Conservation (phyloP, 2,797 vertebrate genomes). For the Esox lucius region DNA sequence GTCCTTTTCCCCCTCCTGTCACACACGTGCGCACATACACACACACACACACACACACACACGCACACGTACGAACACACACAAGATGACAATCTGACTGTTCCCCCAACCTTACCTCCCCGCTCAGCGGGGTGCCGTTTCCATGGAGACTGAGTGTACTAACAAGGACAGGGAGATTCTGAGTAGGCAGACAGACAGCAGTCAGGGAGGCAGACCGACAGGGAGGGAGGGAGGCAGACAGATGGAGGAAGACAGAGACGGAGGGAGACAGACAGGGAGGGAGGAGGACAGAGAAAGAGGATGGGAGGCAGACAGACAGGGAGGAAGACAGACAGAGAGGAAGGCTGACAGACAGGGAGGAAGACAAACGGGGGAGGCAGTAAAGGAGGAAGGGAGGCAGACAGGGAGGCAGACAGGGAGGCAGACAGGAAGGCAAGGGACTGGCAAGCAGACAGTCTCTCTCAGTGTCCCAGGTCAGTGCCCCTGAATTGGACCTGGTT, state of each 20-base stretch:
- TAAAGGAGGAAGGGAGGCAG: no score
- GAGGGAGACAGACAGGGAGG: no score
- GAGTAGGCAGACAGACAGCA: constrained; percentile 27
- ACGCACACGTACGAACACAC: not conserved
- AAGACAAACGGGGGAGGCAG: no score
- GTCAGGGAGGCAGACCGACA: no score
- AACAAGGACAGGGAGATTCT: constrained; percentile 62
- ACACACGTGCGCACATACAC: not conserved
- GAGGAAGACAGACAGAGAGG: constrained; percentile 19
- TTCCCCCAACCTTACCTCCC: constrained; percentile 56
- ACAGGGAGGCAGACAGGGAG: not conserved
- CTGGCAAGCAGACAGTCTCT: constrained; percentile 32
- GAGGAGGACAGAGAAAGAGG: no score
- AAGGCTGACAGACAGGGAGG: no score
- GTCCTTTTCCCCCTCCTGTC: constrained; percentile 43
- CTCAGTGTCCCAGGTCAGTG: constrained; percentile 35
- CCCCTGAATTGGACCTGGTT: constrained; percentile 11
- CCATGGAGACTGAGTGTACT: constrained; percentile 74
- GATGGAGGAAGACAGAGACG: no score
- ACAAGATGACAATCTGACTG: constrained; percentile 46
- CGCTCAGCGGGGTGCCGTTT: constrained; percentile 66
- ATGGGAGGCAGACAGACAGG: not conserved
- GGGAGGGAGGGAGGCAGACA: no score
- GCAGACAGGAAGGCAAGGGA: constrained; percentile 33
- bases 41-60: not conserved